Conservation (phyloP, 2,113 vertebrate species). For the Plotosus lineatus region DNA sequence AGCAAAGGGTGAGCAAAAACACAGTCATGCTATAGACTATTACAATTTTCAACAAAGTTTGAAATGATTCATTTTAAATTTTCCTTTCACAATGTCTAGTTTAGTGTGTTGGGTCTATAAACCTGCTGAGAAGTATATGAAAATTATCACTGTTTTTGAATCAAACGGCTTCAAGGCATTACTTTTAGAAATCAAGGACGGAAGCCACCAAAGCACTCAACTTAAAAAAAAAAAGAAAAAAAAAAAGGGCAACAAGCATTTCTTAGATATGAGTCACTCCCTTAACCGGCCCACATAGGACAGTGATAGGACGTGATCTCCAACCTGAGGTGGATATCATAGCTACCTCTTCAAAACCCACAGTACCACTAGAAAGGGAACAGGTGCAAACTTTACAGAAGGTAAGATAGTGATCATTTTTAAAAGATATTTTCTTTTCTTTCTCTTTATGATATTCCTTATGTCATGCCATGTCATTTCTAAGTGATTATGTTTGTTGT, state of each 20-base stretch:
- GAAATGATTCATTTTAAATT: too few relatives aligned
- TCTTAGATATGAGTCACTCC: constrained; percentile 48
- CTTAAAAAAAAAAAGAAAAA: neutral
- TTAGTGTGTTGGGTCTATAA: neutral
- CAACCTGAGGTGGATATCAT: constrained; percentile 34
- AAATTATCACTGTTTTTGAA: neutral
- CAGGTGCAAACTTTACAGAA: constrained; percentile 39
- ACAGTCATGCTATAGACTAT: too few relatives aligned
- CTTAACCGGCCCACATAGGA: constrained; percentile 44
- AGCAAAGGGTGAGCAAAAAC: too few relatives aligned
- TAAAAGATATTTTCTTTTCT: constrained; percentile 3
- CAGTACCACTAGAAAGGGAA: constrained; percentile 39
- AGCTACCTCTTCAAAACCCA: constrained; percentile 40
- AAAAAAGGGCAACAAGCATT: constrained; percentile 52
- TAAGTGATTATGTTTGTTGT: neutral
- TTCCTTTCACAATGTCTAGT: neutral
- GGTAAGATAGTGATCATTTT: constrained; percentile 50
- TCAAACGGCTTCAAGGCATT: neutral
- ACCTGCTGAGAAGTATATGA: neutral
- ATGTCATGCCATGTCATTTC: constrained; percentile 3
- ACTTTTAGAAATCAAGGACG: neutral
- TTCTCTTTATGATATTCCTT: neutral
- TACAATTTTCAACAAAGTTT: too few relatives aligned
- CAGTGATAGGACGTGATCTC: constrained; percentile 40
- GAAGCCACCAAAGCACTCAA: neutral